These are phyloP conservation scores for Lepidotrigona ventralis DNA, from an alignment of 1,140 invertebrate genomes.

Conservation along the genomic window DNA sequence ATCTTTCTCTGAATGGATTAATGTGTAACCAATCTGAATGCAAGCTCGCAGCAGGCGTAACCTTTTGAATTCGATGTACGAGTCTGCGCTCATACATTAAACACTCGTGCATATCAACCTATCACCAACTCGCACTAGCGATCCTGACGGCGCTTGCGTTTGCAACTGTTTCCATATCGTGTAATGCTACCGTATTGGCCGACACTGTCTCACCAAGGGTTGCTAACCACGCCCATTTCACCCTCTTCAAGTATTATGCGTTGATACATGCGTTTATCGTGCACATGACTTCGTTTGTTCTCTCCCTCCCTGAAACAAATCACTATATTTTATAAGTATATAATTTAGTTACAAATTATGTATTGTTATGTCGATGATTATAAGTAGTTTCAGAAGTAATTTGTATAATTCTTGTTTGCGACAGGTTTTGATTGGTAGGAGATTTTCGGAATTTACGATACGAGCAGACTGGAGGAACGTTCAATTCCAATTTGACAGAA, in stretches of 20 bases:
- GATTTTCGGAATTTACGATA: too few relatives aligned
- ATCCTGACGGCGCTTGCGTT: conserved; percentile 70
- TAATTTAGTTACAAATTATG: background rate
- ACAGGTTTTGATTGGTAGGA: background rate
- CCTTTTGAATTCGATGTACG: conserved; percentile 31
- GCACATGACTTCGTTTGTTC: background rate
- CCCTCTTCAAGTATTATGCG: conserved; percentile 17
- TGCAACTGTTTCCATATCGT: conserved; percentile 69
- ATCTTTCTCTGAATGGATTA: background rate
- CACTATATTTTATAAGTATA: background rate
- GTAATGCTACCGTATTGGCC: conserved; percentile 60
- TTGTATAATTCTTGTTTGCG: background rate
- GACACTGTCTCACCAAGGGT: conserved; percentile 52
- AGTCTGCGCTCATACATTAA: conserved; percentile 54
- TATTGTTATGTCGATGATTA: background rate
- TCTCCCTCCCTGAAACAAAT: background rate
- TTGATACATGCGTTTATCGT: background rate
- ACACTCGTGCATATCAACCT: conserved; percentile 48
- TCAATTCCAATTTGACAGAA: too few relatives aligned
- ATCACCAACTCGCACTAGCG: conserved; percentile 48
- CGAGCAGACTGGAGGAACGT: too few relatives aligned
- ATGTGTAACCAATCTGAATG: conserved; percentile 36
- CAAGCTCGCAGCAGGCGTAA: conserved; percentile 24
- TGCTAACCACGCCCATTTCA: conserved; percentile 67
- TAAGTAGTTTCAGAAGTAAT: background rate